These are phyloP conservation scores for Notothenia rossii DNA, from an alignment of 2,113 vertebrate genomes.

Conservation along the genomic window DNA sequence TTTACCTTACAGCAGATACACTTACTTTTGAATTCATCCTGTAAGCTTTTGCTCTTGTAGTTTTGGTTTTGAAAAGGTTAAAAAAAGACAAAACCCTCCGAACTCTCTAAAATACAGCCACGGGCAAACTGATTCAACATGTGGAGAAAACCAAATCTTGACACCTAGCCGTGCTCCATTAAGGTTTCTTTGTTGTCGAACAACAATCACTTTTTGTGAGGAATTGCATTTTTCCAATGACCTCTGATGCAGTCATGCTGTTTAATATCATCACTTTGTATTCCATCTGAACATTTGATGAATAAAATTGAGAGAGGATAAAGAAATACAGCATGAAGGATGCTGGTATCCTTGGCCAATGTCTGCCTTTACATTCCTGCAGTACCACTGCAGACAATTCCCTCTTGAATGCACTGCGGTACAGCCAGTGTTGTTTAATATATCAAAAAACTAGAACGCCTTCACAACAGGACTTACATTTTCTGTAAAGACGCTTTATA, in stretches of 20 bases:
- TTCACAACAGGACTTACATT: neutral
- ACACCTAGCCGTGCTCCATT: no score
- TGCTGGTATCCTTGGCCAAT: neutral
- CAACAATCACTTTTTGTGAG: neutral
- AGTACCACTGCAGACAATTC: neutral
- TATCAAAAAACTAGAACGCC: neutral
- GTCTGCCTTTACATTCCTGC: neutral
- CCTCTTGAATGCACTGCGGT: neutral
- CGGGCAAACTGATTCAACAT: no score
- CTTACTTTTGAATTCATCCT: no score
- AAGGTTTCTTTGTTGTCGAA: neutral
- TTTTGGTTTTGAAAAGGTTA: no score
- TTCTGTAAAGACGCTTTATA: neutral
- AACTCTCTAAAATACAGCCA: no score
- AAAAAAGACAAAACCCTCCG: no score
- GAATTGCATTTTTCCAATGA: neutral
- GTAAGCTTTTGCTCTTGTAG: no score
- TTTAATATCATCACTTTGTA: neutral
- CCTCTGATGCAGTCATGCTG: neutral
- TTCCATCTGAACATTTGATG: neutral
- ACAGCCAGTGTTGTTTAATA: neutral
- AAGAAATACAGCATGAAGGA: slow-evolving; percentile 1
- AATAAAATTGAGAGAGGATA: neutral
- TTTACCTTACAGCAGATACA: no score
- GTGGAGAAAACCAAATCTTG: no score